Evolutionary conservation across 1,140 invertebrate genomes (phyloP).

Genomic region (Drosophila littoralis): DNA sequence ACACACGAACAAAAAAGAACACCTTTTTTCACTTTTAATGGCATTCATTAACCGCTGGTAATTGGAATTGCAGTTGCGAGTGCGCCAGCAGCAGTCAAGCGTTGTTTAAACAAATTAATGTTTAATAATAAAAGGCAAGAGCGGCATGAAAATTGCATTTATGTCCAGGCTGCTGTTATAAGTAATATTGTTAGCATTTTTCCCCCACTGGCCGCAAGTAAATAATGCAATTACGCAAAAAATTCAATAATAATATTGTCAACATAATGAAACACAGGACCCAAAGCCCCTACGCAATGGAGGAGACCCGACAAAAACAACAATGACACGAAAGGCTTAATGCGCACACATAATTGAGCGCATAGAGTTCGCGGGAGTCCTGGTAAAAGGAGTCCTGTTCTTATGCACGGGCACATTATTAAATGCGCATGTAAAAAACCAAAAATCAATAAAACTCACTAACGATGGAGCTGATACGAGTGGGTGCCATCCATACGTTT

Average conservation of each 20-base stretch:
- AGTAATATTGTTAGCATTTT: conserved; percentile 40
- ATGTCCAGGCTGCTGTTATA: conserved; percentile 26
- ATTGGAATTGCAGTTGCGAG: conserved; percentile 58
- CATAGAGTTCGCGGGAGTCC: not conserved
- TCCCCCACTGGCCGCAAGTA: conserved; percentile 34
- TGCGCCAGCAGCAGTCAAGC: conserved; percentile 13
- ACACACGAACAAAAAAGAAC: conserved; percentile 45
- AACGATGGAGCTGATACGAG: conserved; percentile 31
- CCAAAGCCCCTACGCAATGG: conserved; percentile 9
- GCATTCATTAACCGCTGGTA: conserved; percentile 74
- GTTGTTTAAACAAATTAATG: conserved; percentile 79
- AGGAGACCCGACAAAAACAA: conserved; percentile 11
- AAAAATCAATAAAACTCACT: conserved; percentile 78
- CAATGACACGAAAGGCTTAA: conserved; percentile 58
- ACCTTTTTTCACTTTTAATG: conserved; percentile 62
- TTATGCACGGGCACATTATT: conserved; percentile 48
- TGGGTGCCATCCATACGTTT: conserved; percentile 28
- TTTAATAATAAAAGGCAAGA: conserved; percentile 73
- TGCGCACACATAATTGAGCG: conserved; percentile 75
- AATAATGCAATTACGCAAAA: conserved; percentile 81
- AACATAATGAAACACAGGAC: conserved; percentile 61
- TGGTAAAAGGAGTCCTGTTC: not conserved
- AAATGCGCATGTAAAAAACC: conserved; percentile 68
- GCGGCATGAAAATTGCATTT: conserved; percentile 65
- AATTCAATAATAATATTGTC: conserved; percentile 73